These are phyloP conservation scores for Scaptomyza flava DNA, from an alignment of 2,888 invertebrate species.

Conservation along the genomic window DNA sequence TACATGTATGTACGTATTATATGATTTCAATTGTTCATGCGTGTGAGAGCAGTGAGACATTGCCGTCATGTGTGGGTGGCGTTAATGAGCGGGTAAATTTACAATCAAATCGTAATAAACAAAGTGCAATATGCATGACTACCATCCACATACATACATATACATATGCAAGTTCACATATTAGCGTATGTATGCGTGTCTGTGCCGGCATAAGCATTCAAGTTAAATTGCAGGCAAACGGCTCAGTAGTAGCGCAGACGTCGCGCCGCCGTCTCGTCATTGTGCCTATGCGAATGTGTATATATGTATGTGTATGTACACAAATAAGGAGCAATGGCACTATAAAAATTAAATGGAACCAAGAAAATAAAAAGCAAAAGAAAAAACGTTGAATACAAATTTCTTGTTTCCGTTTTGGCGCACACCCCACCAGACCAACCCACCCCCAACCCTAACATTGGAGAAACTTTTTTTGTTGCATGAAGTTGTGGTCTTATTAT, in stretches of 20 bases:
- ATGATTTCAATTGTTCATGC: constrained; percentile 36
- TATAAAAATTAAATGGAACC: constrained; percentile 54
- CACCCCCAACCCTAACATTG: constrained; percentile 24
- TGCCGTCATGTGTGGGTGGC: constrained; percentile 44
- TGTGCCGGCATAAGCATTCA: constrained; percentile 53
- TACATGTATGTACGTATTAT: background rate
- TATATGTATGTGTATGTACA: constrained; percentile 8
- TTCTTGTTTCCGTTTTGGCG: constrained; percentile 55
- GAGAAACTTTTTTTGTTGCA: constrained; percentile 11
- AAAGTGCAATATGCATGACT: constrained; percentile 51
- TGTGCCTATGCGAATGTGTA: constrained; percentile 8
- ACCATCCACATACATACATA: constrained; percentile 7
- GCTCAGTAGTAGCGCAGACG: constrained; percentile 35
- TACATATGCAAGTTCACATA: constrained; percentile 3
- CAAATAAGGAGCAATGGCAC: constrained; percentile 62
- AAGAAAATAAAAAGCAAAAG: constrained; percentile 26
- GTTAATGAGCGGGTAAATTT: constrained; percentile 46
- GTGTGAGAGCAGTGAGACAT: constrained; percentile 29
- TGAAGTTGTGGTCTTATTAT: constrained; percentile 20
- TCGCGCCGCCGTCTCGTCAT: constrained; percentile 48
- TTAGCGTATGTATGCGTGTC: constrained; percentile 5
- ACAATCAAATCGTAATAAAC: constrained; percentile 65
- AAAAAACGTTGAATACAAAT: constrained; percentile 56
- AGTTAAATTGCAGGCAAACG: constrained; percentile 43
- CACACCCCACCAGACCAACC: constrained; percentile 19